phyloP scores from a whole-genome alignment of 2,113 vertebrate species.

The Xerus inauris region DNA sequence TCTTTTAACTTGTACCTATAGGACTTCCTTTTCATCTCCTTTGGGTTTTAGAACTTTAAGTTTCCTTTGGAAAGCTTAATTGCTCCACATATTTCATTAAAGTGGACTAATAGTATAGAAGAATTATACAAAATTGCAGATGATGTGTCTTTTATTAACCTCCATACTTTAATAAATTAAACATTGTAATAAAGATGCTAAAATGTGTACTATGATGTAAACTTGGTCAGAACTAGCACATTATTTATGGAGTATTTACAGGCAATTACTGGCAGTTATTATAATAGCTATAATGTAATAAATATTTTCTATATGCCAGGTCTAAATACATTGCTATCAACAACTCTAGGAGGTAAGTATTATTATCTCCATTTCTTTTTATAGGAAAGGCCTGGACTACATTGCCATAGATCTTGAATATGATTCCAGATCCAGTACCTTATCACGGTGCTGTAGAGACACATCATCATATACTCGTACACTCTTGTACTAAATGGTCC shows the following conservation, averaged over 20 bases:
- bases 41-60: background rate
- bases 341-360: background rate
- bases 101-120: background rate
- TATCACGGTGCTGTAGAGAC: background rate
- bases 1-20: background rate
- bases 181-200: background rate
- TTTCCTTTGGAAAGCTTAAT: background rate
- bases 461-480: background rate
- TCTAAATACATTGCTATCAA: background rate
- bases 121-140: background rate
- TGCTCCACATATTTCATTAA: slow-evolving; percentile 13
- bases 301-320: background rate
- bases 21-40: background rate
- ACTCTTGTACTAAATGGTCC: fast-evolving
- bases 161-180: slow-evolving; percentile 5
- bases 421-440: background rate
- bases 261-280: slow-evolving; percentile 1
- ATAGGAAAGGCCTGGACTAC: background rate
- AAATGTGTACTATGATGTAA: background rate
- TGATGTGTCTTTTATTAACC: slow-evolving; percentile 9
- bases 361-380: background rate
- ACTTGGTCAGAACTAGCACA: background rate
- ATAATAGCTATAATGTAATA: background rate
- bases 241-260: background rate
- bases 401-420: background rate